Base-by-base conservation (phyloP, 2,888 invertebrate genomes). In the Dione juno region DNA sequence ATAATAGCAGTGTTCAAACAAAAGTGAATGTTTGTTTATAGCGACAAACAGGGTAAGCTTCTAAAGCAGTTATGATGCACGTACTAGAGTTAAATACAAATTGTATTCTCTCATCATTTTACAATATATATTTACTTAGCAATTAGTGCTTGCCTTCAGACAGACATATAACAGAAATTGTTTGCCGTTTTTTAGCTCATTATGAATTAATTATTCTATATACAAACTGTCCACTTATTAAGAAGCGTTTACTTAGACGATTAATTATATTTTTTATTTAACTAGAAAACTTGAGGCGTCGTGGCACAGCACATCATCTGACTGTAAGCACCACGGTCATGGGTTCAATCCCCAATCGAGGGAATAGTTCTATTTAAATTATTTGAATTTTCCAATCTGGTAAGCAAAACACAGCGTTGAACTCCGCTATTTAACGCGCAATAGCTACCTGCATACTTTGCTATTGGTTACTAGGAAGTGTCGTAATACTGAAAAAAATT, bases 1-100 rank as follows among this genome's bases (percentile, higher is more conserved):
- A 14, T 43, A 13, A 50, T 10, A 16, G 48, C 16, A 16, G 0
- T 28, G 19, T 40, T 19, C 9, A 21, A 14, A 14, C 21, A 9
- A 59, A 43, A 21, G 11, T 59, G 0, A 43, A 43, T 28, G 21
- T 59, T 61, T 45, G n/a, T 37, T n/a, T 28, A 43, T 43, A 28
- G 14, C 37, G 37, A 54, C 37, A 63, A 54, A 54, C 19, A 35
- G 41, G 13, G 13, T 59, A 63, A 63, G 63, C 68, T 37, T 19
- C 37, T n/a, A n/a, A 53, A 69, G 14, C 45, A 14, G 19, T 57
- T 16, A 35, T 54, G 16, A 43, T 40, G 63, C 63, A 48, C 63
- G 54, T 45, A 45, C 43, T 45, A 45, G 28, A 28, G 3, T 61
- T 61, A 43, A 61, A 45, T n/a, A 28, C 10, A 45, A 59, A 9